Evolutionary conservation across 2,797 vertebrate genomes (phyloP), one percentile per base, ranked within the genome.

Genomic region (Jordanella pulchra): DNA sequence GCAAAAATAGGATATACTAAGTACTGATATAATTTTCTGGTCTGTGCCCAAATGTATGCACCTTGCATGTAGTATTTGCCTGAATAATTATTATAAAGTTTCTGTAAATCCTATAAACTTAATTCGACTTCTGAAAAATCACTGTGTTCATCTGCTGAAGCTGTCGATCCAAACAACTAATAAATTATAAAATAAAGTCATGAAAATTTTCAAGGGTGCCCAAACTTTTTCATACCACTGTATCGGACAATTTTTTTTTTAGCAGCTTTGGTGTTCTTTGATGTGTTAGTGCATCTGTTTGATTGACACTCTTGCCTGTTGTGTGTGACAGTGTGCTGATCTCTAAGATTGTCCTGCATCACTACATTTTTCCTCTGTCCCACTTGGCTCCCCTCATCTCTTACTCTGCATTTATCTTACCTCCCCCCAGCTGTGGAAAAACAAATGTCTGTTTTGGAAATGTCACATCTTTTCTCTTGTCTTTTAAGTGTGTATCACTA

Each of bases 321-420:
- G 80, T 77, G 81, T 81, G 73, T 87, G 87, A 89, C 90, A 84
- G 84, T 82, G 81, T 71, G 65, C 83, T 79, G 85, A 88, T 86
- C 83, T 80, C 55, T 81, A 55, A 23, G 15, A 66, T 81, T 66
- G 80, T 71, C 82, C 74, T 71, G 78, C 83, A 73, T 85, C 82
- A 47, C 75, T 74, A 77, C 82, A 78, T 81, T 77, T 76, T 75
- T 76, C 69, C 69, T 77, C 58, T 73, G 47, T 76, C 73, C 76
- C 70, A 58, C 78, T 85, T 81, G 72, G 53, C 73, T 81, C 60
- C 75, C 72, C 83, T 84, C 73, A 82, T 87, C 81, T 74, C 61
- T 54, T 65, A 27, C 61, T 81, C 77, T 64, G 71, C 68, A 80
- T 89, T 78, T 73, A 77, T 86, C 84, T 86, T 65, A 61, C 53